phyloP scores from a whole-genome alignment of 2,888 invertebrate species.

The Byasa hedistus region DNA sequence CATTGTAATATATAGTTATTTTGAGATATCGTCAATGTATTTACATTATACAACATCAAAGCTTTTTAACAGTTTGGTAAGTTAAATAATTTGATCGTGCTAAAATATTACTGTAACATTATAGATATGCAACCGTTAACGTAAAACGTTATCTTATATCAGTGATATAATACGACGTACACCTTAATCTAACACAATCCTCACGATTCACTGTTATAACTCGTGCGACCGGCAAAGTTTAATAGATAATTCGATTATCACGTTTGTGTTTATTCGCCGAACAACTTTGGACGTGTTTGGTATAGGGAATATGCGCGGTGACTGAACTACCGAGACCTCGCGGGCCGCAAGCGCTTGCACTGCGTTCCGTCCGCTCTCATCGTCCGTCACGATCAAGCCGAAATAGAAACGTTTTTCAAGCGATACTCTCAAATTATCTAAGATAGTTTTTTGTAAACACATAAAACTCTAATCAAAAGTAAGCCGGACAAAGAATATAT shows the following conservation, averaged over 20 bases:
- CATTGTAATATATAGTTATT: slow-evolving; percentile 31
- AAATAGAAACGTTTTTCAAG: slow-evolving; percentile 67
- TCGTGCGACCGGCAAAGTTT: slow-evolving; percentile 23
- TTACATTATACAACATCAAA: background rate
- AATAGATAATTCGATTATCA: slow-evolving; percentile 13
- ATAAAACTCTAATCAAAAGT: too few relatives aligned
- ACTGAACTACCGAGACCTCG: slow-evolving; percentile 53
- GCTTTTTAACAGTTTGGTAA: background rate
- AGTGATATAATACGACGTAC: background rate
- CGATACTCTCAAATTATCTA: slow-evolving; percentile 23
- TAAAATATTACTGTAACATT: background rate
- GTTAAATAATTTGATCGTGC: slow-evolving; percentile 7
- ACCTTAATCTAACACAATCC: slow-evolving; percentile 5
- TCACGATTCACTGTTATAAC: slow-evolving; percentile 7
- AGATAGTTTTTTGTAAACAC: background rate
- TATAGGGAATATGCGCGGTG: slow-evolving; percentile 55
- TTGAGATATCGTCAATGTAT: slow-evolving; percentile 3
- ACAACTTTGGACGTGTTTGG: slow-evolving; percentile 35
- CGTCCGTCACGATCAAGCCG: slow-evolving; percentile 59
- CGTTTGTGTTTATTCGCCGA: slow-evolving; percentile 12
- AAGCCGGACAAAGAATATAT: too few relatives aligned
- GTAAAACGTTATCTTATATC: background rate
- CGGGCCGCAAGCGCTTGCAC: slow-evolving; percentile 52
- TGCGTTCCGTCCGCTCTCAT: slow-evolving; percentile 41
- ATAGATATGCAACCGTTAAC: slow-evolving; percentile 5